Base-by-base conservation (phyloP, 2,113 vertebrate genomes). In the Clarias gariepinus region DNA sequence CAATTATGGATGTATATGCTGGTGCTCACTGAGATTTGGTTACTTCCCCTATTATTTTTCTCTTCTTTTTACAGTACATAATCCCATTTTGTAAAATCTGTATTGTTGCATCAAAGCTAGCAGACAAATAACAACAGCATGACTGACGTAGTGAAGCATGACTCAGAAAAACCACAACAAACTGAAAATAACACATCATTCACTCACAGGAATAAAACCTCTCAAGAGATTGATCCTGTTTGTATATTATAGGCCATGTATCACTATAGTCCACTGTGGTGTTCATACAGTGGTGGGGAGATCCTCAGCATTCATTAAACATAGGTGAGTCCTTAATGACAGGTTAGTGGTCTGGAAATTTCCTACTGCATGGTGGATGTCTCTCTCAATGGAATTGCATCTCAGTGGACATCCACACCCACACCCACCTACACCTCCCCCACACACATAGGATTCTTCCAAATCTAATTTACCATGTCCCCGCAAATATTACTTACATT, bases 311-410 rank as follows among this genome's bases (percentile, higher is more conserved):
- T 36, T 58, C 21, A 80, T 55, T 69, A 36, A 53, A 55, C 76
- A 86, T 33, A 28, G 23, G 30, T 47, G 52, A 68, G 76, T 36
- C 3, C 13, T 80, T 63, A 15, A 57, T 69, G 55, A 41, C 47
- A 47, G 47, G 47, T 47, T 30, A 41, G 15, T 47, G 58, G 52
- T 78, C 82, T 90, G 84, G 84, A 90, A 89, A 90, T 89, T 82
- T 89, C 89, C 86, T 55, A 71, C 86, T 68, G 86, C 68, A 73
- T 68, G 19, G 5, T 77, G 66, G 84, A 69, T 81, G 77, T 85
- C 71, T 53, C 80, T 81, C 81, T 15, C 63, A 53, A 30, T 28
- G 86, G 79, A 74, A 87, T 79, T 68, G 33, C 23, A 84, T 86
- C 71, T 18, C 1, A 55, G 58, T 21, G 3, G 21, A 30, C 69